Evolutionary conservation across 2,888 invertebrate genomes (phyloP), one percentile per base, ranked within the genome.

Genomic region (Scelioninae gen. 1): DNA sequence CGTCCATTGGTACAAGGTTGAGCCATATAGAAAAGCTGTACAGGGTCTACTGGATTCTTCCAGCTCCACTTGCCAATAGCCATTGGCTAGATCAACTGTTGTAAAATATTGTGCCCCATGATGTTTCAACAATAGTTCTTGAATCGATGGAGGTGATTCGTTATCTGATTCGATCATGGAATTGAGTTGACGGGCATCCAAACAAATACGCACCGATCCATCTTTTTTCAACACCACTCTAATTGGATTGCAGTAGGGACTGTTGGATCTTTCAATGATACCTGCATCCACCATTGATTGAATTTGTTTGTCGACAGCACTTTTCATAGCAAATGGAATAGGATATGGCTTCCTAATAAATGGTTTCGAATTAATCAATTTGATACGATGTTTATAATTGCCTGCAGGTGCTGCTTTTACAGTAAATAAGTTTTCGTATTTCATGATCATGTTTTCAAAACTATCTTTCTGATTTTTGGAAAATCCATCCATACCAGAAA

Each of bases 101-200:
- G 38, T 38, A 38, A 38, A 38, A 8, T 38, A 10, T 38, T 38
- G 8, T 38, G 38, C 51, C 8, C 72, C 75, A 32, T 65, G n/a
- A 63, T 78, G 69, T 16, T 58, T 31, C 47, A 78, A 63, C 4
- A 84, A 15, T 10, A 86, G 45, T 56, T 86, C 84, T 7, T 49
- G 56, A 16, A 81, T 80, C 1, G 82, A 11, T 0, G 77, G 83
- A 5, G 71, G 69, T 38, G 84, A 75, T 53, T 88, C 89, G 10
- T 84, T 75, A 56, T 89, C 88, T 0, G 85, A 71, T 32, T 86
- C 76, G 69, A 90, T 88, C 29, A 72, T 53, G 5, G 79, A 79
- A 75, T 90, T 90, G 8, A 89, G 47, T 53, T 72, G 65, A 6
- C 89, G 66, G 5, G 88, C 89, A 78, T 90, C 89, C 40, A 89